A percentile compares a stretch with the other conserved stretches of the same genome.
phyloP scores from a whole-genome alignment of 2,797 vertebrate genomes.

The Acestrorhynchus altus region DNA sequence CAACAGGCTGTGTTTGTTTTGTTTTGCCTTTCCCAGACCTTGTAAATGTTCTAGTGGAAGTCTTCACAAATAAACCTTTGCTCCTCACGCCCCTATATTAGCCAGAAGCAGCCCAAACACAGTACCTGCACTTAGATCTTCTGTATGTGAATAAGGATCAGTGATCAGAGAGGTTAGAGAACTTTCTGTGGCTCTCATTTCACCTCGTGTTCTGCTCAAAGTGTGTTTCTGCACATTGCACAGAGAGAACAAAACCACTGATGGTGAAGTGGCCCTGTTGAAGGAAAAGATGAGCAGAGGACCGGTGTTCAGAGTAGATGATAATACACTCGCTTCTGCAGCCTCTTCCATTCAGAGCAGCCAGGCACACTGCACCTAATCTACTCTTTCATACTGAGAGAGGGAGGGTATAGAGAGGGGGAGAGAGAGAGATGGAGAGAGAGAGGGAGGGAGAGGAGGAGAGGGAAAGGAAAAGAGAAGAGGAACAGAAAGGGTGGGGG shows the following conservation, averaged over 20 bases:
- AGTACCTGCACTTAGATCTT: neutral
- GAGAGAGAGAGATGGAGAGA: neutral
- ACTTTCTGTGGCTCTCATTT: neutral
- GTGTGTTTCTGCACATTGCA: neutral
- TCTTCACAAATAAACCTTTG: slow-evolving; percentile 41
- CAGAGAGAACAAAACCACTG: neutral
- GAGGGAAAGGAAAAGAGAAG: slow-evolving; percentile 12
- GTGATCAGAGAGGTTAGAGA: too few relatives aligned
- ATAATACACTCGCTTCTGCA: slow-evolving; percentile 30
- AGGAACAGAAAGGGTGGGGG: neutral
- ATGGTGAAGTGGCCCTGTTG: slow-evolving; percentile 3
- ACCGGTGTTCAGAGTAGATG: slow-evolving; percentile 15
- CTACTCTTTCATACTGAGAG: slow-evolving; percentile 39
- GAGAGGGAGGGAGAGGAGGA: too few relatives aligned
- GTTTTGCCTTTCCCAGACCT: slow-evolving; percentile 13
- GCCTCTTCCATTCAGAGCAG: slow-evolving; percentile 16
- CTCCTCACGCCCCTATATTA: slow-evolving; percentile 17
- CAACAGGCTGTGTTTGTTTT: slow-evolving; percentile 32
- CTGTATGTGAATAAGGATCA: neutral
- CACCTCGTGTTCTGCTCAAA: neutral
- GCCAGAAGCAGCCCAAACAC: neutral
- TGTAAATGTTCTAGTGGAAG: slow-evolving; percentile 20
- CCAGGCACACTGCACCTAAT: slow-evolving; percentile 32
- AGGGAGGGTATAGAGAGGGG: neutral
- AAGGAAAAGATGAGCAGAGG: slow-evolving; percentile 5